A percentile compares a stretch with the other conserved stretches of the same genome.
phyloP scores from a whole-genome alignment of 2,888 invertebrate species.

The Lordiphosa fenestrarum region DNA sequence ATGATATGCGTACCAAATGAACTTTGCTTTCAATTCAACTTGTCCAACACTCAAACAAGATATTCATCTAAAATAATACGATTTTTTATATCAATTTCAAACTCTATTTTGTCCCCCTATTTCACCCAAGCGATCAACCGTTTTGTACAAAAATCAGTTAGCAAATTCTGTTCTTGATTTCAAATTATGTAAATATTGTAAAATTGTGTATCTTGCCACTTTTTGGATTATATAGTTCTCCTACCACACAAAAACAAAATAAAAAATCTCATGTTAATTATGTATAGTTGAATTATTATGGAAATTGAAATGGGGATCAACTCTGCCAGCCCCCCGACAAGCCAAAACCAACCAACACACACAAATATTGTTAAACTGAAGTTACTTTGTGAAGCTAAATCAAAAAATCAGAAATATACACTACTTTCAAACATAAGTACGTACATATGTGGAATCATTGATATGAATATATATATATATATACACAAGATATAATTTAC shows the following conservation, averaged over 20 bases:
- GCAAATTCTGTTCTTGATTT: no score
- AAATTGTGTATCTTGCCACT: constrained; percentile 34
- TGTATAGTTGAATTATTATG: constrained; percentile 52
- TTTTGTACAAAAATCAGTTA: constrained; percentile 36
- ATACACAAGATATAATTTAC: no score
- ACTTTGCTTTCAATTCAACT: constrained; percentile 23
- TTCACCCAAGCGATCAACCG: no score
- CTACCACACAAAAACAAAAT: not conserved
- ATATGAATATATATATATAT: not conserved
- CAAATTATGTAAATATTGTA: constrained; percentile 67
- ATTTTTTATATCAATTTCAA: constrained; percentile 47
- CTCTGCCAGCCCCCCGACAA: not conserved
- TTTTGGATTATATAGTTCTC: constrained; percentile 6
- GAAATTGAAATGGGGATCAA: constrained; percentile 33
- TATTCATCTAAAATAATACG: constrained; percentile 37
- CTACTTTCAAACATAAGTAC: constrained; percentile 61
- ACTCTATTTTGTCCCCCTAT: no score
- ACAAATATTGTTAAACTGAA: constrained; percentile 54
- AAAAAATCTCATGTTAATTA: constrained; percentile 10
- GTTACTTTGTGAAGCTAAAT: constrained; percentile 54
- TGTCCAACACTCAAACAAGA: constrained; percentile 37
- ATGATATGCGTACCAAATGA: constrained; percentile 1
- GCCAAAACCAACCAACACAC: not conserved
- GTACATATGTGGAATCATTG: constrained; percentile 12
- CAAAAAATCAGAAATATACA: constrained; percentile 27